Base-by-base conservation (phyloP, 2,888 invertebrate species). In the Acleris cristana region DNA sequence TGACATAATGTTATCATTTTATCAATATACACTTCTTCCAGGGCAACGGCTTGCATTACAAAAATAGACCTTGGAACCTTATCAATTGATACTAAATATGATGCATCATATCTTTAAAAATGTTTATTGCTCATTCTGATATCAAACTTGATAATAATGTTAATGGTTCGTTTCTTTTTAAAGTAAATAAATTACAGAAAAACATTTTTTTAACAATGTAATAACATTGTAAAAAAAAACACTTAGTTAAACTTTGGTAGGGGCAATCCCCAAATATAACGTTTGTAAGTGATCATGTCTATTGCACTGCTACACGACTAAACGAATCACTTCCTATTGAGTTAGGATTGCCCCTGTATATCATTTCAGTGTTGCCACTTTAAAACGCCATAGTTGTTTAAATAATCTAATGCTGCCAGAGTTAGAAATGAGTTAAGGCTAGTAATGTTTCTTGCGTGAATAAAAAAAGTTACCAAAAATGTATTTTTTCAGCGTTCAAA, bases 11-110 rank as follows among this genome's bases (percentile, higher is more conserved):
- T n/a, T 51, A 49, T 60, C 60, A 51, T 3, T 10, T 16, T 14
- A 40, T 40, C 40, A 21, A 49, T 44, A 23, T 21, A 18, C 34
- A 53, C 4, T 5, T 34, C 7, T 34, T 30, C 58, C 10, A 64
- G 57, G 57, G 64, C 34, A 56, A 56, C 56, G 56, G 40, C 57
- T 64, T 64, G 44, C 44, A 26, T 18, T 45, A 19, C 45, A 58
- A 44, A 53, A 34, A 55, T 30, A 49, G 7, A n/a, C n/a, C n/a
- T n/a, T 30, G 30, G 30, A 44, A 23, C 10, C 1, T 34, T 65
- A 59, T 59, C 58, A 45, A 4, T 34, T 34, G 14, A 40, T 40
- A 40, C 14, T 3, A 14, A 40, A 40, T 14, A 40, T 14, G 40
- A 40, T 34, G 34, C 34, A 34, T 40, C 40, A 34, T 40, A 40